phyloP scores from a whole-genome alignment of 2,113 vertebrate genomes.

The Gulo gulo region DNA sequence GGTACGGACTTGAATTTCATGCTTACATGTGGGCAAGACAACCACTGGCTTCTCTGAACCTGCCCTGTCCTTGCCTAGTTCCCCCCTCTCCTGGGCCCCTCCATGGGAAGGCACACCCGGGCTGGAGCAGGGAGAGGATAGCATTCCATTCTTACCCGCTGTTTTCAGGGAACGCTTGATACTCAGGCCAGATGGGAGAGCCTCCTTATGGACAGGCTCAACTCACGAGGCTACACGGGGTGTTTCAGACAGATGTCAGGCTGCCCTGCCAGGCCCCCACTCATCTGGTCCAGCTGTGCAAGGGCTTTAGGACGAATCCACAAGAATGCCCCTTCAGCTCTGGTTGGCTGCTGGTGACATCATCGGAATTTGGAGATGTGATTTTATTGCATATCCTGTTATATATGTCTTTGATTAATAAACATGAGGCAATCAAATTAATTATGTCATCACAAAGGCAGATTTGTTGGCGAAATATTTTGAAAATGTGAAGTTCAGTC shows the following conservation, averaged over 20 bases:
- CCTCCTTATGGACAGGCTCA: background rate
- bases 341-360: slow-evolving; percentile 65
- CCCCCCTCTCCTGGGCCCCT: rapidly evolving
- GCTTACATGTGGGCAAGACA: no score
- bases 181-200: background rate
- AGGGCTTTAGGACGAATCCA: slow-evolving; percentile 61
- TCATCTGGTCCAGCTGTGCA: slow-evolving; percentile 68
- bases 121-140: background rate
- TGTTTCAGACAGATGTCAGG: slow-evolving; percentile 46
- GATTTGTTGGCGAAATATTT: slow-evolving; percentile 25
- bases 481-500: background rate
- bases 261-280: background rate
- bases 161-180: background rate
- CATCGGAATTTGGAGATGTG: slow-evolving; percentile 44
- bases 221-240: background rate
- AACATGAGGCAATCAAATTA: slow-evolving; percentile 38
- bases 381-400: slow-evolving; percentile 35
- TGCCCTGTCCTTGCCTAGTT: rapidly evolving
- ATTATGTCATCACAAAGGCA: slow-evolving; percentile 18
- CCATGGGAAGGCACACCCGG: background rate
- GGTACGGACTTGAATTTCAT: background rate
- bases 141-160: rapidly evolving
- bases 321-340: slow-evolving; percentile 42
- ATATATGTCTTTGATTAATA: slow-evolving; percentile 64
- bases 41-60: background rate